These are phyloP conservation scores for Morpho deidamia DNA, from an alignment of 2,888 invertebrate species.

Conservation along the genomic window DNA sequence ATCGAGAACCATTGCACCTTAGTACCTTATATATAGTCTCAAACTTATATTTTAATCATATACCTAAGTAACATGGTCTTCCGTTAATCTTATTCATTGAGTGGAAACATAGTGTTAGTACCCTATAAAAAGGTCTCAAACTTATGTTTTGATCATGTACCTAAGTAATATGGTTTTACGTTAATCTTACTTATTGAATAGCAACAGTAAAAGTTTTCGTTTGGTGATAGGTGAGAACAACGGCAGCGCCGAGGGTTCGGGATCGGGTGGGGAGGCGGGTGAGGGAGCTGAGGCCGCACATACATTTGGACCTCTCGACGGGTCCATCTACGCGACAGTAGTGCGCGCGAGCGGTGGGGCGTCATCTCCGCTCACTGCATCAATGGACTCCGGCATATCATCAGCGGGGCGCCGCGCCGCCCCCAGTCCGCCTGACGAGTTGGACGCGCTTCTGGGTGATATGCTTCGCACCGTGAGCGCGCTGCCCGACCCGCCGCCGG, in stretches of 20 bases:
- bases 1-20: too few species aligned
- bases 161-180: neutral
- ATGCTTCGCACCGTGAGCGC: slow-evolving; percentile 93
- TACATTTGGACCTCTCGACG: slow-evolving; percentile 92
- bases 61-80: neutral
- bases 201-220: neutral
- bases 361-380: slow-evolving; percentile 88
- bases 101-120: too few species aligned
- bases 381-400: slow-evolving; percentile 95
- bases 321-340: slow-evolving; percentile 91
- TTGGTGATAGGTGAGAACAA: slow-evolving; percentile 76
- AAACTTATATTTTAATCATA: too few species aligned
- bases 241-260: slow-evolving; percentile 69
- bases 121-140: too few species aligned
- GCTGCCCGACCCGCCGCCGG: slow-evolving; percentile 80
- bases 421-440: slow-evolving; percentile 80
- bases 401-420: slow-evolving; percentile 82
- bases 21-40: too few species aligned
- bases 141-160: too few species aligned
- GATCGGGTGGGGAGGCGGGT: slow-evolving; percentile 63
- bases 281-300: slow-evolving; percentile 76
- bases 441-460: slow-evolving; percentile 90
- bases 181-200: neutral
- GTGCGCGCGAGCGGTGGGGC: slow-evolving; percentile 66
- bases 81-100: neutral